Percentiles rank a stretch among this genome's conserved stretches.
phyloP scores from a whole-genome alignment of 2,888 invertebrate genomes.

The Masnerella sp. region DNA sequence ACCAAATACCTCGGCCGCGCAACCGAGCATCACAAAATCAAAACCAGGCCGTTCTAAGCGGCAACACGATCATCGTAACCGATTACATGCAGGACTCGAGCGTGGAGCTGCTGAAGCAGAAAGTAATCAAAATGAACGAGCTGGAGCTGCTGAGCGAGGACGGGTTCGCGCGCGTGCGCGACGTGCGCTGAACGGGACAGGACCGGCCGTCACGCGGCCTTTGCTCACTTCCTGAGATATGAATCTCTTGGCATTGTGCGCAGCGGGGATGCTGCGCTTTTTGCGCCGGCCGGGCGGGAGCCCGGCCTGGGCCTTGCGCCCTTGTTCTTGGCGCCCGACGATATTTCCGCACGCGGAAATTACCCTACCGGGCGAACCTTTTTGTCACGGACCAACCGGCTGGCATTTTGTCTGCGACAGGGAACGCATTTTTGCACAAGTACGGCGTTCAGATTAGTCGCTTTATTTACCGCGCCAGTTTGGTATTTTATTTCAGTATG shows the following conservation, averaged over 20 bases:
- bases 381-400: conserved; percentile 23
- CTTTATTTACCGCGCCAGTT: too few species aligned
- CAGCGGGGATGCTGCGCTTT: conserved; percentile 66
- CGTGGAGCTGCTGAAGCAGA: conserved; percentile 68
- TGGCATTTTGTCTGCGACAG: too few species aligned
- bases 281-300: conserved; percentile 62
- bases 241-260: conserved; percentile 74
- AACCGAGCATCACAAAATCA: conserved; percentile 73
- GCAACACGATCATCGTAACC: conserved; percentile 68
- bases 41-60: conserved; percentile 67
- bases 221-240: conserved; percentile 73
- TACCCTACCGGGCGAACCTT: conserved; percentile 66
- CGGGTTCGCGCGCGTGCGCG: conserved; percentile 71
- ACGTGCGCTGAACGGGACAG: conserved; percentile 73
- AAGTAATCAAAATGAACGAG: conserved; percentile 68
- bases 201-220: conserved; percentile 57
- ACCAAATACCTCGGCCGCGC: conserved; percentile 74
- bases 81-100: conserved; percentile 67
- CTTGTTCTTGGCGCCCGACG: conserved; percentile 71
- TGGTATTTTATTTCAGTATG: too few species aligned
- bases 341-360: too few species aligned
- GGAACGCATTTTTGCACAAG: too few species aligned
- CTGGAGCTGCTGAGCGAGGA: conserved; percentile 65
- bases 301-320: conserved; percentile 64
- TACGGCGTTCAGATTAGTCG: too few species aligned